Percentiles rank a stretch among this genome's conserved stretches.
These are phyloP conservation scores for Scolopax bukidnonensis DNA, from an alignment of 2,797 vertebrate genomes.

Conservation along the genomic window DNA sequence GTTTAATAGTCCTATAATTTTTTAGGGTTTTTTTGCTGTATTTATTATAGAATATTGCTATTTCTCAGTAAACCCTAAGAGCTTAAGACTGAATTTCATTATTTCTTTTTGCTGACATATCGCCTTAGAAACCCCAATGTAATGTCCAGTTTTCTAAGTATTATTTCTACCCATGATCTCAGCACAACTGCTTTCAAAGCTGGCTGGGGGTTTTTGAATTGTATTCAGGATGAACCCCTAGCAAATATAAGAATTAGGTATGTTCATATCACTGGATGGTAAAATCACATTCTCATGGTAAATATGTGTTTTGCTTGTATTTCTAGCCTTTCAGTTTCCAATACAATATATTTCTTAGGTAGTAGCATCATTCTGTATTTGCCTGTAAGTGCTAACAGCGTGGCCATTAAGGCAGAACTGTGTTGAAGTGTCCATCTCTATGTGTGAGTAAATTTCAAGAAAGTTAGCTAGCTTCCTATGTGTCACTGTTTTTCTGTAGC, in stretches of 20 bases:
- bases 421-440: neutral
- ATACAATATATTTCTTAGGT: accelerated
- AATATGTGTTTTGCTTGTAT: neutral
- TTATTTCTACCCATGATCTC: neutral
- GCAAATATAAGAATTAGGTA: neutral
- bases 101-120: neutral
- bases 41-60: neutral
- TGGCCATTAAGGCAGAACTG: neutral
- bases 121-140: neutral
- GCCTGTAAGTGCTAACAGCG: neutral
- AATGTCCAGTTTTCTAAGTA: neutral
- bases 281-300: neutral
- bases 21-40: neutral
- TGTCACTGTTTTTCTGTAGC: neutral
- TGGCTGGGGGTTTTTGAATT: neutral
- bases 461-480: neutral
- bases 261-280: neutral
- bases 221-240: neutral
- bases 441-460: neutral
- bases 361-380: neutral
- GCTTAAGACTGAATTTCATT: neutral
- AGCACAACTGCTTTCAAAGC: neutral
- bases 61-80: neutral
- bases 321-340: neutral
- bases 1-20: neutral